Evolutionary conservation across 2,888 invertebrate species (phyloP).

Genomic region (Dysmachus trigonus): DNA sequence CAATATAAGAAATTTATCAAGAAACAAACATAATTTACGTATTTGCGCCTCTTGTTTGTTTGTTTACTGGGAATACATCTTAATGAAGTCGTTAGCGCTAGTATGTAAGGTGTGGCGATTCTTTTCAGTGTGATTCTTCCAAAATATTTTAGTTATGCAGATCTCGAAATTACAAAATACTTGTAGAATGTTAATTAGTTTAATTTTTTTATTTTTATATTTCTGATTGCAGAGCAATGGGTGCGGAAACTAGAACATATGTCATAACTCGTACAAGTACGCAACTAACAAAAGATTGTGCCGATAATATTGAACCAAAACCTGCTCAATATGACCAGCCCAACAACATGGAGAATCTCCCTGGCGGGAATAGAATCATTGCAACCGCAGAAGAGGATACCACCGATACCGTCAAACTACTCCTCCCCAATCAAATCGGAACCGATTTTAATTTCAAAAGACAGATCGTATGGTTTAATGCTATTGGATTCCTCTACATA

Average conservation of each 20-base stretch:
- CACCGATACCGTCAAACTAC: slow-evolving; percentile 31
- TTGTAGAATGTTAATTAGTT: background rate
- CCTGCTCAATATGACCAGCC: background rate
- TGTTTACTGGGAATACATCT: background rate
- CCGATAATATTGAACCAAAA: background rate
- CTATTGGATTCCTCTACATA: slow-evolving; percentile 68
- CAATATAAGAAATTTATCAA: background rate
- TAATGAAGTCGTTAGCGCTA: background rate
- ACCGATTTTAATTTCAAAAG: slow-evolving; percentile 66
- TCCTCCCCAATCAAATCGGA: slow-evolving; percentile 64
- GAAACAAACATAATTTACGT: background rate
- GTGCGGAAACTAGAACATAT: background rate
- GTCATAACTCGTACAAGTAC: background rate
- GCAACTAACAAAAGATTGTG: background rate
- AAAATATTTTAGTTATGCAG: background rate
- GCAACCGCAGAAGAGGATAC: slow-evolving; percentile 37
- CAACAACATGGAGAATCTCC: background rate
- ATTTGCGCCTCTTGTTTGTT: background rate
- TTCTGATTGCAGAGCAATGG: background rate
- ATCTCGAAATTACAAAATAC: background rate
- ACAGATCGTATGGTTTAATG: slow-evolving; percentile 72
- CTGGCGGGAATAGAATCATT: slow-evolving; percentile 23
- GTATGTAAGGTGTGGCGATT: background rate
- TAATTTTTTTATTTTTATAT: background rate
- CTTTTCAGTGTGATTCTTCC: background rate